Percentiles rank a stretch among this genome's conserved stretches.
phyloP scores from a whole-genome alignment of 2,888 invertebrate species.

The Perizoma flavofasciatum region DNA sequence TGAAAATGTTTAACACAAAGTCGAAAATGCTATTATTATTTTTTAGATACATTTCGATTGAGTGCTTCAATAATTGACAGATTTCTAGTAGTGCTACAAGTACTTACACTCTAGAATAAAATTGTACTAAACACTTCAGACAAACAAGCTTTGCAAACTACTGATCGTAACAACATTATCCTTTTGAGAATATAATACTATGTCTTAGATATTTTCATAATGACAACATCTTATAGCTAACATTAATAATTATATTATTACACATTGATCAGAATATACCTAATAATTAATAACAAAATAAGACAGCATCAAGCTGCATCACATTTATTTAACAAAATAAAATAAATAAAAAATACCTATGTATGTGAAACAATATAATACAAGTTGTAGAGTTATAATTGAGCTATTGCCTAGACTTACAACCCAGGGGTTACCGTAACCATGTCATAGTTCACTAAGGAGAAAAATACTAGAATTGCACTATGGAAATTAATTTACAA shows the following conservation, averaged over 20 bases:
- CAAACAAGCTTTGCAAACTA: conserved; percentile 56
- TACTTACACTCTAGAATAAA: conserved; percentile 51
- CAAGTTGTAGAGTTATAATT: conserved; percentile 52
- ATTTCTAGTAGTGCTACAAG: conserved; percentile 53
- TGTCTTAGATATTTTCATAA: conserved; percentile 53
- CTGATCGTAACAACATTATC: conserved; percentile 58
- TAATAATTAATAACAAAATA: conserved; percentile 60
- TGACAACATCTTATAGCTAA: conserved; percentile 70
- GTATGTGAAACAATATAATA: conserved; percentile 59
- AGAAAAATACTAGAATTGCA: conserved; percentile 48
- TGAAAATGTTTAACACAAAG: conserved; percentile 1
- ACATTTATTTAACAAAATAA: conserved; percentile 67
- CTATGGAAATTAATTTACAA: conserved; percentile 49
- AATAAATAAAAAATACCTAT: conserved; percentile 69
- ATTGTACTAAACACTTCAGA: conserved; percentile 58
- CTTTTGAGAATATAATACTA: conserved; percentile 62
- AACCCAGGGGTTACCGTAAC: conserved; percentile 80
- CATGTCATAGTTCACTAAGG: conserved; percentile 63
- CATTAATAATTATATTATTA: conserved; percentile 53
- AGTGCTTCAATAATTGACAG: conserved; percentile 58
- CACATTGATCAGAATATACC: conserved; percentile 65
- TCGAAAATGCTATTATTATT: conserved; percentile 4
- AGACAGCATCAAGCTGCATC: conserved; percentile 74
- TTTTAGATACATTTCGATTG: conserved; percentile 22
- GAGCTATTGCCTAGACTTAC: conserved; percentile 80